Percentiles rank a stretch among this genome's conserved stretches.
Conservation (phyloP, 2,888 invertebrate genomes). For the Hydrotaea diabolus region DNA sequence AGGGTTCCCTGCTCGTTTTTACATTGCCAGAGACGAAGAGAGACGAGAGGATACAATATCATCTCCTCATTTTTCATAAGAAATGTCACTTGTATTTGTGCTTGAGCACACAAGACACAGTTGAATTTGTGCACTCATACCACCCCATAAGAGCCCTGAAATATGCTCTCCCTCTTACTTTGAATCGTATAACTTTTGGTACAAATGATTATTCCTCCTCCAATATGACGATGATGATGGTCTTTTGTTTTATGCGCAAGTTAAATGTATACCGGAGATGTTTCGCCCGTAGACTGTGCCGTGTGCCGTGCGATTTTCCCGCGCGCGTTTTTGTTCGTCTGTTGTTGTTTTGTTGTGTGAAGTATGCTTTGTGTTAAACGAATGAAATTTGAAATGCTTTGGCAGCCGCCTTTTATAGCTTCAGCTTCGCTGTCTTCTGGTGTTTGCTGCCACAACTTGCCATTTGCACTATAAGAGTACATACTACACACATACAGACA, state of each 20-base stretch:
- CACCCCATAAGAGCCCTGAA: too few relatives aligned
- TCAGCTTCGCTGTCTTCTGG: constrained; percentile 46
- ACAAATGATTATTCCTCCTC: constrained; percentile 27
- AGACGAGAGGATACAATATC: not conserved
- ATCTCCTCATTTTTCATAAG: constrained; percentile 33
- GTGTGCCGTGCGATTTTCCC: constrained; percentile 50
- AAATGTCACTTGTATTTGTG: constrained; percentile 48
- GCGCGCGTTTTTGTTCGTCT: constrained; percentile 54
- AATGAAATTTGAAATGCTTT: constrained; percentile 71
- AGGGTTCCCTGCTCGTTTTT: constrained; percentile 34
- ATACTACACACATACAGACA: not conserved
- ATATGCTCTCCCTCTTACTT: not conserved
- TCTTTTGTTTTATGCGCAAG: constrained; percentile 21
- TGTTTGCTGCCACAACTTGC: constrained; percentile 4
- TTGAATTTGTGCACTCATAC: not conserved
- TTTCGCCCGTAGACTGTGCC: constrained; percentile 6
- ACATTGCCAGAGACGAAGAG: not conserved
- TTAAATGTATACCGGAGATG: constrained; percentile 1
- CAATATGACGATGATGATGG: not conserved
- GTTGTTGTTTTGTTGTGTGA: constrained; percentile 51
- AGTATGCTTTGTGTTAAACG: constrained; percentile 63
- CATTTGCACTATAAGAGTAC: not conserved
- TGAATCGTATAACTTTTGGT: not conserved
- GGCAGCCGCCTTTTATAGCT: constrained; percentile 72
- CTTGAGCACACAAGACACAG: constrained; percentile 14